These are phyloP conservation scores for Grapholita molesta DNA, from an alignment of 1,140 invertebrate genomes.

Conservation along the genomic window DNA sequence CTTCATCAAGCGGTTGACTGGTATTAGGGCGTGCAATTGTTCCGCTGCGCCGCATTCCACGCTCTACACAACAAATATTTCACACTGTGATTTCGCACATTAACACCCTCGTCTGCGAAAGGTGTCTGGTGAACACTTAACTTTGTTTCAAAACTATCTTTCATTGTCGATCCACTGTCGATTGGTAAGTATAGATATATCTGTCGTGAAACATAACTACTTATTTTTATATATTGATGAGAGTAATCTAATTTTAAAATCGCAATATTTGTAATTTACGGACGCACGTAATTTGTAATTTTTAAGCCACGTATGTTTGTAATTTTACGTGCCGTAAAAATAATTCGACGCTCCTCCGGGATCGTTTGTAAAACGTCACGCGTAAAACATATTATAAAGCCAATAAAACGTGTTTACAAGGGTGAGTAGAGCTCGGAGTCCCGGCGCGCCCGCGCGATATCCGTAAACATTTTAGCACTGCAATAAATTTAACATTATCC, in stretches of 20 bases:
- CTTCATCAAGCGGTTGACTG: slow-evolving; percentile 75
- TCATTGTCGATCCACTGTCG: background rate
- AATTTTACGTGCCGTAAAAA: slow-evolving; percentile 76
- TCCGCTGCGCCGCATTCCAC: slow-evolving; percentile 60
- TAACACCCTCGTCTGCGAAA: slow-evolving; percentile 45
- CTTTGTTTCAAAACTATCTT: slow-evolving; percentile 8
- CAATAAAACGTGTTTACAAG: slow-evolving; percentile 78
- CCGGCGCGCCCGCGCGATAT: slow-evolving; percentile 60
- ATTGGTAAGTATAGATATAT: background rate
- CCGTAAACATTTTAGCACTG: slow-evolving; percentile 76
- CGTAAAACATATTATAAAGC: slow-evolving; percentile 78
- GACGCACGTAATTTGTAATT: slow-evolving; percentile 52
- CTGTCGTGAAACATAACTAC: background rate
- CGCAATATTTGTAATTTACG: slow-evolving; percentile 62
- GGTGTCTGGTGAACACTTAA: slow-evolving; percentile 1
- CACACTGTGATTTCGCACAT: slow-evolving; percentile 65
- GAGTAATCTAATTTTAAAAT: slow-evolving; percentile 71
- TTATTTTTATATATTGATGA: slow-evolving; percentile 29
- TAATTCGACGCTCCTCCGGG: slow-evolving; percentile 72
- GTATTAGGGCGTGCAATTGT: slow-evolving; percentile 71
- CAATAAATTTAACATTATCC: slow-evolving; percentile 77
- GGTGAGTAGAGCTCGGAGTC: slow-evolving; percentile 62
- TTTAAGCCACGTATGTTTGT: too few species aligned
- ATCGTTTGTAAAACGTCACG: slow-evolving; percentile 78
- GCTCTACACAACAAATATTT: slow-evolving; percentile 61